A percentile compares a stretch with the other conserved stretches of the same genome.
Evolutionary conservation across 2,888 invertebrate species (phyloP).

Genomic region (Macrophya alboannulata): DNA sequence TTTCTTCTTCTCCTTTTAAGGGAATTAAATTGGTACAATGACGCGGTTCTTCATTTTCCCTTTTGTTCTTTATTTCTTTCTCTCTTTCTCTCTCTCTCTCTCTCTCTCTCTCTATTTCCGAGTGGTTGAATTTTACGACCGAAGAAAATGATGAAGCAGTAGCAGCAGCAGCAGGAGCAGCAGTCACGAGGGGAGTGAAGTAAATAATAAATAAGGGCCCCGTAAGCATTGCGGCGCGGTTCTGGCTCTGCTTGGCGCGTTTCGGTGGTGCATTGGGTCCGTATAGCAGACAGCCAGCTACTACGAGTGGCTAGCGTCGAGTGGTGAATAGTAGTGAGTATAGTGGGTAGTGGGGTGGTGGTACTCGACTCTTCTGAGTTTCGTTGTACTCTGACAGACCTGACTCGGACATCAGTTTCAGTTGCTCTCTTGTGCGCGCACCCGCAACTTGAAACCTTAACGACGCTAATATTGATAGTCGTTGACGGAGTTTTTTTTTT

Average conservation of each 20-base stretch:
- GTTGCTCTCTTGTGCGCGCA: slow-evolving; percentile 77
- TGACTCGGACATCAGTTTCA: slow-evolving; percentile 63
- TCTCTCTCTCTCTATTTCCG: background rate
- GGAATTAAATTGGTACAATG: background rate
- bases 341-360: background rate
- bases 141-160: background rate
- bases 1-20: background rate
- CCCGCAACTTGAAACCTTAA: slow-evolving; percentile 41
- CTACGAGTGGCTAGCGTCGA: slow-evolving; percentile 44
- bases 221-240: slow-evolving; percentile 66
- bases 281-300: slow-evolving; percentile 60
- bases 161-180: background rate
- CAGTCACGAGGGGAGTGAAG: slow-evolving; percentile 68
- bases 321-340: background rate
- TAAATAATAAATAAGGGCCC: slow-evolving; percentile 72
- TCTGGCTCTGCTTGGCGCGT: slow-evolving; percentile 68
- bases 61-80: background rate
- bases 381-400: slow-evolving; percentile 8
- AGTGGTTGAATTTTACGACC: slow-evolving; percentile 28
- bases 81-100: background rate
- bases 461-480: background rate
- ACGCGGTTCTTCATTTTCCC: background rate
- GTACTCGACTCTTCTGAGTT: slow-evolving; percentile 35
- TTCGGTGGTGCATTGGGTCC: slow-evolving; percentile 66
- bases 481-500: background rate